These are phyloP conservation scores for Ispidina picta DNA, from an alignment of 2,797 vertebrate species.

Conservation along the genomic window DNA sequence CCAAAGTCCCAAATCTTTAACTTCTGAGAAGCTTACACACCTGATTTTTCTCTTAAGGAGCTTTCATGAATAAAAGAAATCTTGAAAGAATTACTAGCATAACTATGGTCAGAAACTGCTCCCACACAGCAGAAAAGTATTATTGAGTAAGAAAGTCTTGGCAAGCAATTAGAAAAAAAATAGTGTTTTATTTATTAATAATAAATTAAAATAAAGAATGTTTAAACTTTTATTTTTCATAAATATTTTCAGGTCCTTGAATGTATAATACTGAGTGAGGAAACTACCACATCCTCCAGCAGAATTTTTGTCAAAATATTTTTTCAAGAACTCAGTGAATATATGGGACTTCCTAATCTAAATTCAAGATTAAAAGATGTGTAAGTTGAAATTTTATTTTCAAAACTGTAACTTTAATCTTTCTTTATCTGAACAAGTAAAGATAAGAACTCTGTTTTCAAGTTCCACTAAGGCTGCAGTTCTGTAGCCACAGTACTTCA, in stretches of 20 bases:
- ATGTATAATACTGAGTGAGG: constrained; percentile 93
- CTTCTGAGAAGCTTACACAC: background rate
- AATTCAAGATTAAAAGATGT: constrained; percentile 94
- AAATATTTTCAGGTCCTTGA: constrained; percentile 88
- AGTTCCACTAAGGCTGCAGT: background rate
- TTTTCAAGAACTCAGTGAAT: constrained; percentile 98
- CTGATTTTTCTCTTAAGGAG: background rate
- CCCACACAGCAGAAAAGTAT: background rate
- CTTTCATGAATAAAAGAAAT: background rate
- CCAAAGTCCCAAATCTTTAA: background rate
- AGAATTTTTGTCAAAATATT: constrained; percentile 99
- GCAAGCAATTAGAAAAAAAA: background rate
- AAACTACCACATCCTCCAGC: constrained; percentile 96
- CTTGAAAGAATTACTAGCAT: background rate
- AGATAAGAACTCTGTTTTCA: background rate
- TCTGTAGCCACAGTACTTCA: background rate
- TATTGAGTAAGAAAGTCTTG: background rate
- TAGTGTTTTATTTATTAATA: background rate
- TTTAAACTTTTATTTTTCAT: background rate
- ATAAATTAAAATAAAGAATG: background rate
- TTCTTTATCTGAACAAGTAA: background rate
- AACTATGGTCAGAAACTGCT: background rate
- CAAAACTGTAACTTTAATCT: background rate
- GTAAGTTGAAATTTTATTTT: constrained; percentile 78
- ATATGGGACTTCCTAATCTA: constrained; percentile 96